phyloP scores from a whole-genome alignment of 2,797 vertebrate genomes.

The Yasuhikotakia modesta region DNA sequence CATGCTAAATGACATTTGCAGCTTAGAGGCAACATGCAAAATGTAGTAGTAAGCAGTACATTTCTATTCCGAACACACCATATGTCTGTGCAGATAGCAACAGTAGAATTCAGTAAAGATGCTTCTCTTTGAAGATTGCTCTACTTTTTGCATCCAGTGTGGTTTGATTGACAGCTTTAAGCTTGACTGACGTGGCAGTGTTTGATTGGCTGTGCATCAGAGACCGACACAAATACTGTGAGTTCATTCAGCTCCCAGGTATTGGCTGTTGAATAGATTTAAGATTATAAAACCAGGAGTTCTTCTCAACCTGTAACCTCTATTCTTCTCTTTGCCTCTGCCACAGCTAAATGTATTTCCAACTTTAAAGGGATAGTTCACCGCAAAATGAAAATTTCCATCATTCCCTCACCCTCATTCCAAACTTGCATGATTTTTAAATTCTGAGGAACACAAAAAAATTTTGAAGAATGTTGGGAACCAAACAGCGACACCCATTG shows the following conservation, averaged over 20 bases:
- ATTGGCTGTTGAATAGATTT: too few relatives aligned
- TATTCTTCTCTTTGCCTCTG: too few relatives aligned
- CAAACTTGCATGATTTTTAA: too few relatives aligned
- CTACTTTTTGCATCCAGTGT: neutral
- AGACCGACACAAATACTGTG: conserved; percentile 19
- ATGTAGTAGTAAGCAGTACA: neutral
- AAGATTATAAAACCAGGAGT: too few relatives aligned
- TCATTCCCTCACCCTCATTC: too few relatives aligned
- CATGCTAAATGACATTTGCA: neutral
- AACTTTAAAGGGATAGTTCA: too few relatives aligned
- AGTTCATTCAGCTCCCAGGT: neutral
- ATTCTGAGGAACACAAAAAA: too few relatives aligned
- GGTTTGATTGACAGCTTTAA: conserved; percentile 36
- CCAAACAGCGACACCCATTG: too few relatives aligned
- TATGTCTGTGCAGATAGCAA: neutral
- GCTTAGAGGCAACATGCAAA: neutral
- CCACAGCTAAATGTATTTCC: too few relatives aligned
- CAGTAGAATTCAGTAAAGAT: neutral
- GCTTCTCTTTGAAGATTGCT: neutral
- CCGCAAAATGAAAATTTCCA: too few relatives aligned
- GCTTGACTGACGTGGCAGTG: conserved; percentile 11
- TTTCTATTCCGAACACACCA: neutral
- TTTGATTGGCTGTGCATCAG: conserved; percentile 37
- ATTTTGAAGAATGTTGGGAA: too few relatives aligned
- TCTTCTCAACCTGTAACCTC: too few relatives aligned